Percentiles rank a stretch among this genome's conserved stretches.
Evolutionary conservation across 2,797 vertebrate species (phyloP).

Genomic region (Helarctos malayanus): DNA sequence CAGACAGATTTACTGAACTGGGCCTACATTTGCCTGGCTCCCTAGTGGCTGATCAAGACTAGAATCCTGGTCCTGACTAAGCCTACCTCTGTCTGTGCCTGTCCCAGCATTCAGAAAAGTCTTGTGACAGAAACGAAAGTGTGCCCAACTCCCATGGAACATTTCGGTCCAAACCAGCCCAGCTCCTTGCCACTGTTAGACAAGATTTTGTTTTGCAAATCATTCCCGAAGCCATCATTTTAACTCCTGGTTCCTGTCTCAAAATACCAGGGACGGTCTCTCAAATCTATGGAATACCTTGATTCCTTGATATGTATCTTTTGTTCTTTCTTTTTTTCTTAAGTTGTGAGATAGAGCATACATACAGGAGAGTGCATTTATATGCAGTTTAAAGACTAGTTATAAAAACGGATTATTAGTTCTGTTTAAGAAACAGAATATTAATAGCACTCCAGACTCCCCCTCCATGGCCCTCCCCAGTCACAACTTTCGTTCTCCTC

Average conservation of each 20-base stretch:
- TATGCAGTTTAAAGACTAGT: background rate
- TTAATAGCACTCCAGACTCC: background rate
- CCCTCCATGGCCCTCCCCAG: background rate
- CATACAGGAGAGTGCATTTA: background rate
- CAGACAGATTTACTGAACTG: background rate
- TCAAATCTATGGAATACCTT: background rate
- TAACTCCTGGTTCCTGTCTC: background rate
- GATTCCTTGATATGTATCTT: background rate
- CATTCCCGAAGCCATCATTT: background rate
- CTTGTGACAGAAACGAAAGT: background rate
- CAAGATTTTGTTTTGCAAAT: conserved; percentile 29
- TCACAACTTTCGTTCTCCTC: background rate
- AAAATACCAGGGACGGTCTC: background rate
- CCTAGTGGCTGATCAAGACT: background rate
- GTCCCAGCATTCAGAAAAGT: background rate
- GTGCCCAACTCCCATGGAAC: background rate
- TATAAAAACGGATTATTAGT: background rate
- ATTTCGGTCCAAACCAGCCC: background rate
- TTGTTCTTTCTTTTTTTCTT: background rate
- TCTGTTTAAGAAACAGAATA: background rate
- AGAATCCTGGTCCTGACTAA: background rate
- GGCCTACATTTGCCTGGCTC: background rate
- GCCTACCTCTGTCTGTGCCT: background rate
- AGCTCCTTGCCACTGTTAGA: background rate
- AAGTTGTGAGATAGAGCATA: background rate